phyloP scores from a whole-genome alignment of 2,113 vertebrate species.

The Syngnathus typhle region DNA sequence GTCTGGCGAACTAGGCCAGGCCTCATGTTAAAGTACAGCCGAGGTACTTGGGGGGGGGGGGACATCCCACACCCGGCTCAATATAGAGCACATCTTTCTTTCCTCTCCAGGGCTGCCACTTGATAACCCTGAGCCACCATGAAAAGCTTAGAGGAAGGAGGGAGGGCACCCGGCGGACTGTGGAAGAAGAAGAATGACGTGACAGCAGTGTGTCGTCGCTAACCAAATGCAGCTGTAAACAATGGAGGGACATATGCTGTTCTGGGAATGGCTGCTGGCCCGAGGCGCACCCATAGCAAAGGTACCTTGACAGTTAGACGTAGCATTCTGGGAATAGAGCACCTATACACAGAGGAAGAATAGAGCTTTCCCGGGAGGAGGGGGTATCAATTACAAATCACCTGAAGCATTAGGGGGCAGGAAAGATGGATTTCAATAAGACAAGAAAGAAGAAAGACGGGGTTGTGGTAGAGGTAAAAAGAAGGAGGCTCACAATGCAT shows the following conservation, averaged over 20 bases:
- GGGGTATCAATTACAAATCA: conserved; percentile 58
- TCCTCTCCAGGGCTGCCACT: conserved; percentile 47
- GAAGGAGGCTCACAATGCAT: not conserved
- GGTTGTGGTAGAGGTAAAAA: not conserved
- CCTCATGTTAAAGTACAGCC: conserved; percentile 27
- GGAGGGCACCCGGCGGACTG: conserved; percentile 10
- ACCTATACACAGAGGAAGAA: conserved; percentile 46
- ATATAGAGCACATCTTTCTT: conserved; percentile 54
- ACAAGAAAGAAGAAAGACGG: conserved; percentile 24
- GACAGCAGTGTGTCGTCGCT: conserved; percentile 63
- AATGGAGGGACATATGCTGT: conserved; percentile 60
- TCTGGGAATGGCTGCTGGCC: conserved; percentile 50
- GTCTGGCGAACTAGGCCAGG: conserved; percentile 42
- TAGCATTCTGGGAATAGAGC: conserved; percentile 50
- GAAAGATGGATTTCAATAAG: conserved; percentile 57
- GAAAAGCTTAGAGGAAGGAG: conserved; percentile 34
- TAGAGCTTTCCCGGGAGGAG: conserved; percentile 34
- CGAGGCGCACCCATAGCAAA: conserved; percentile 53
- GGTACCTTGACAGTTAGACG: conserved; percentile 43
- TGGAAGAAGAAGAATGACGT: conserved; percentile 51
- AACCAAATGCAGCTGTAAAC: conserved; percentile 62
- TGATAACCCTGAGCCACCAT: conserved; percentile 45
- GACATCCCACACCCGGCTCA: conserved; percentile 37
- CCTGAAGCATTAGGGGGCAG: conserved; percentile 32
- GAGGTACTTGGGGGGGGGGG: conserved; percentile 13